A percentile compares a stretch with the other conserved stretches of the same genome.
Evolutionary conservation across 2,797 vertebrate genomes (phyloP).

Genomic region (Rhincodon typus): DNA sequence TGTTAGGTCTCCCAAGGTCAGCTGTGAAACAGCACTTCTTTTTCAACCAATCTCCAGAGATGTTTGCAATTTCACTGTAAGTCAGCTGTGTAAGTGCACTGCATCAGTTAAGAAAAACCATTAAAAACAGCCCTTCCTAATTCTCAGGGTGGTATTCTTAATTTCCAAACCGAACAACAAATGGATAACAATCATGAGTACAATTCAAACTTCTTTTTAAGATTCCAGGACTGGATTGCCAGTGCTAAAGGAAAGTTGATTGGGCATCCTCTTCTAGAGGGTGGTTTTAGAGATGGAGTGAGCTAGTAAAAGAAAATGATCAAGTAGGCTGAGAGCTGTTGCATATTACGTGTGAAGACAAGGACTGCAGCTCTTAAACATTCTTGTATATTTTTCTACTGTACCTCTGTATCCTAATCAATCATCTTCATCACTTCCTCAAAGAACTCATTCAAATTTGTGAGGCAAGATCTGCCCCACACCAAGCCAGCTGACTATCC

Average conservation of each 20-base stretch:
- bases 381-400: constrained; percentile 36
- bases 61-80: too few species aligned
- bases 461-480: too few species aligned
- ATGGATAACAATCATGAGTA: neutral
- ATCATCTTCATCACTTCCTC: too few species aligned
- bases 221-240: neutral
- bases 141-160: neutral
- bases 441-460: too few species aligned
- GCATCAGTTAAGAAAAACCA: neutral
- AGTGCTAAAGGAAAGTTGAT: neutral
- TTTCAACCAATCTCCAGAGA: too few species aligned
- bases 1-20: too few species aligned
- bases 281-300: neutral
- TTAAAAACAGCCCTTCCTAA: neutral
- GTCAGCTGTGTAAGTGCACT: too few species aligned
- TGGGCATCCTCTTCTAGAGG: neutral
- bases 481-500: too few species aligned
- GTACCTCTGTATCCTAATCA: neutral
- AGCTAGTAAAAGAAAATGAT: neutral
- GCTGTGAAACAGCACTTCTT: too few species aligned
- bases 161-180: neutral
- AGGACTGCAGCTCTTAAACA: neutral
- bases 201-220: neutral
- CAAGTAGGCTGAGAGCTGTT: neutral
- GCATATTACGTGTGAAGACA: neutral